Base-by-base conservation (phyloP, 2,797 vertebrate species). In the Enteromius fasciolatus region DNA sequence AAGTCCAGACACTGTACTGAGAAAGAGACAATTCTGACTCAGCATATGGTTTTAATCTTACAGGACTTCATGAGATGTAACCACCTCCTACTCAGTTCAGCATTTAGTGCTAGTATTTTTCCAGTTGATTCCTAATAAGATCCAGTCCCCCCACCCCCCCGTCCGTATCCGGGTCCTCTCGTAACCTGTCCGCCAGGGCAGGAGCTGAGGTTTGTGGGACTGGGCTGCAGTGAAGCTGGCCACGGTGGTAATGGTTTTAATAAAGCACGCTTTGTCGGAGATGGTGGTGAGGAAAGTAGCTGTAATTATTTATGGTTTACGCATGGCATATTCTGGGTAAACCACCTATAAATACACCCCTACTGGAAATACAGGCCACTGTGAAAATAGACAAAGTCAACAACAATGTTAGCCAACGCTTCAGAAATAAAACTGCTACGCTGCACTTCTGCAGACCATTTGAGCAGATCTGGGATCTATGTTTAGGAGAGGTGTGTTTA, bases 241-340 rank as follows among this genome's bases (percentile, higher is more conserved):
- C 90, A 90, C 87, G 90, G 90, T 92, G 93, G 93, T 92, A 91
- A 91, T 87, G 90, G 91, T 91, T 92, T 92, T 92, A 93, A 94
- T 94, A 93, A 94, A 91, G 91, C 90, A 89, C 87, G 91, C 91
- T 93, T 86, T 93, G 93, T 94, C 92, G 88, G 92, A 89, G 17
- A 83, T 87, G 90, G 90, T 87, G 85, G 89, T 89, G 14, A 78
- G 84, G 88, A 91, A 90, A 90, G 90, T 88, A 86, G 74, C 84
- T 78, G 84, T 81, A 91, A 89, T 93, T 94, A 94, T 95, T 94
- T 94, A 93, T 93, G 92, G 93, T 91, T 88, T 89, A 90, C 46
- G 90, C 92, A 91, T 92, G 93, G 93, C 92, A 90, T 91, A 89
- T 86, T 92, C 89, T 86, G 91, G 91, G 91, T 91, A 90, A 66